phyloP scores from a whole-genome alignment of 1,140 invertebrate genomes.

The Papilio polyxenes region DNA sequence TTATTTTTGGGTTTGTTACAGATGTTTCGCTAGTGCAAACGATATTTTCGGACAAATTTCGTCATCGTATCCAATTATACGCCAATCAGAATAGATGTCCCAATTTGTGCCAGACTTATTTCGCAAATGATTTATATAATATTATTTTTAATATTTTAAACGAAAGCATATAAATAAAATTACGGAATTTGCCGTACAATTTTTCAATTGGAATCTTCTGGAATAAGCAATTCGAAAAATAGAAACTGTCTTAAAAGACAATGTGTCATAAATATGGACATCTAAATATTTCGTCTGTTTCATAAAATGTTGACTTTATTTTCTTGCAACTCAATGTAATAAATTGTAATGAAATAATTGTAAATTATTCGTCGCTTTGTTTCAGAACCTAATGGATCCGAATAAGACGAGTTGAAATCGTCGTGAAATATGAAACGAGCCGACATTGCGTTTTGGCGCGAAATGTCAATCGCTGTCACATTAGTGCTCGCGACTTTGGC shows the following conservation, averaged over 20 bases:
- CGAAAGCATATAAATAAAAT: neutral
- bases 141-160: neutral
- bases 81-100: conserved; percentile 31
- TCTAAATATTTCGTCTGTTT: conserved; percentile 11
- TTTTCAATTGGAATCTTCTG: neutral
- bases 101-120: conserved; percentile 14
- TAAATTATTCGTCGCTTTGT: conserved; percentile 60
- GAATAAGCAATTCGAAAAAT: neutral
- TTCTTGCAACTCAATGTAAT: neutral
- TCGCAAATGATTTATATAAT: neutral
- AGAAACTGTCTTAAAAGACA: neutral
- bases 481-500: conserved; percentile 56
- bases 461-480: conserved; percentile 69
- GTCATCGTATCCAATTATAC: conserved; percentile 31
- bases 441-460: conserved; percentile 72
- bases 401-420: conserved; percentile 68
- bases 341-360: conserved; percentile 33
- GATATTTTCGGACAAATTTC: conserved; percentile 39
- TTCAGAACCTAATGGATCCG: conserved; percentile 76
- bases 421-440: conserved; percentile 67
- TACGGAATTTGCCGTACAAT: too few species aligned
- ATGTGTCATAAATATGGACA: neutral
- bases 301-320: neutral
- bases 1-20: conserved; percentile 63
- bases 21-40: conserved; percentile 53